Percentiles rank a stretch among this genome's conserved stretches.
Conservation (phyloP, 2,113 vertebrate genomes). For the Pelobates fuscus region DNA sequence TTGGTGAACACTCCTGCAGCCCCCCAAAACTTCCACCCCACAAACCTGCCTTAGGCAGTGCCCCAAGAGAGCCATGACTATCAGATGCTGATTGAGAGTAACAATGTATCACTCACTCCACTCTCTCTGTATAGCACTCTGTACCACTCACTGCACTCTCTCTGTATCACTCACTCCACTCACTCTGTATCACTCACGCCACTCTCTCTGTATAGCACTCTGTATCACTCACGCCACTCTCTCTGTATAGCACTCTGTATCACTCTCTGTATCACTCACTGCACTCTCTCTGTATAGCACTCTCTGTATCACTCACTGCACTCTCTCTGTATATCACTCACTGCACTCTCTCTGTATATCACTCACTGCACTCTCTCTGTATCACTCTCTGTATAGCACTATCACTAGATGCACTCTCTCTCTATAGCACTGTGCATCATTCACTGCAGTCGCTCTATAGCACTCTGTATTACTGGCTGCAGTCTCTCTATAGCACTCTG, state of each 20-base stretch:
- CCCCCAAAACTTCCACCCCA: conserved; percentile 44
- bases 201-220: not conserved
- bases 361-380: not conserved
- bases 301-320: not conserved
- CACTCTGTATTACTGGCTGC: too few species aligned
- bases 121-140: not conserved
- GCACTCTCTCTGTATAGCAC: not conserved
- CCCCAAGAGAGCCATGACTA: conserved; percentile 9
- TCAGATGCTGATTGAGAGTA: too few species aligned
- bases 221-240: not conserved
- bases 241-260: not conserved
- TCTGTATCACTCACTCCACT: not conserved
- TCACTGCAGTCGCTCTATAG: too few species aligned
- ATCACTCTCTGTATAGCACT: conserved; percentile 62
- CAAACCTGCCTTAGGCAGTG: conserved; percentile 45
- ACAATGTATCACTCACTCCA: too few species aligned
- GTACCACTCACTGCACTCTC: too few species aligned
- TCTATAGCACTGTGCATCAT: not conserved
- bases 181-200: conserved; percentile 18
- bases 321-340: not conserved
- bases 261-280: not conserved
- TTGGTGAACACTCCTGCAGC: conserved; percentile 66
- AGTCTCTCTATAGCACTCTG: too few species aligned
- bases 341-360: not conserved
- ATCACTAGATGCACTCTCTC: not conserved